A percentile compares a stretch with the other conserved stretches of the same genome.
Evolutionary conservation across 2,888 invertebrate species (phyloP).

Genomic region (Drosophila demipolita): DNA sequence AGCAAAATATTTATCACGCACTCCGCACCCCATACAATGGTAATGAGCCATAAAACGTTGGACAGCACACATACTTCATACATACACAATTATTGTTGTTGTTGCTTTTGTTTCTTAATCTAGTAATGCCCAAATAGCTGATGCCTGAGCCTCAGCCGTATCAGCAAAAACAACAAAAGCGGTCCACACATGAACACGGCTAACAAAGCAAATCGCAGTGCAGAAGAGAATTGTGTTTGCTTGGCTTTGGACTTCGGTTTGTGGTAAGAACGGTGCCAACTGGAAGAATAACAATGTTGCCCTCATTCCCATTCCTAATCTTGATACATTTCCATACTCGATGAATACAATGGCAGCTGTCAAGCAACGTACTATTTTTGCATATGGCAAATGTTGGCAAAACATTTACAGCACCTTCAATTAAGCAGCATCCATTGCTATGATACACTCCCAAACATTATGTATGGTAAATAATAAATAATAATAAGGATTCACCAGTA

Average conservation of each 20-base stretch:
- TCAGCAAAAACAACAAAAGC: slow-evolving; percentile 3
- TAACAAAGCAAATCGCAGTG: slow-evolving; percentile 41
- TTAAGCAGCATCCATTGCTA: neutral
- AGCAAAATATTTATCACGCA: slow-evolving; percentile 81
- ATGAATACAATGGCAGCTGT: slow-evolving; percentile 11
- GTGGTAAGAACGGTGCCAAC: slow-evolving; percentile 33
- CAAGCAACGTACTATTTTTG: slow-evolving; percentile 52
- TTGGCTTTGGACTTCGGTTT: slow-evolving; percentile 46
- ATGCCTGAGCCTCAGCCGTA: slow-evolving; percentile 56
- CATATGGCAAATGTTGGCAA: slow-evolving; percentile 75
- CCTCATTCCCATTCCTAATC: slow-evolving; percentile 45
- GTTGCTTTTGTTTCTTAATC: slow-evolving; percentile 72
- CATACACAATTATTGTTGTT: slow-evolving; percentile 11
- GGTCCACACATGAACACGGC: slow-evolving; percentile 19
- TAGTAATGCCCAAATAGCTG: slow-evolving; percentile 80
- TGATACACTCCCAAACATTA: neutral
- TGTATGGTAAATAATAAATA: neutral
- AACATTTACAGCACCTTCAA: slow-evolving; percentile 58
- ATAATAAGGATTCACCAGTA: neutral
- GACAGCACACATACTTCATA: slow-evolving; percentile 24
- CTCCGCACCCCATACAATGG: slow-evolving; percentile 74
- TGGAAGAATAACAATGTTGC: slow-evolving; percentile 38
- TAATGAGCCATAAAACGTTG: slow-evolving; percentile 77
- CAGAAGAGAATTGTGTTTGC: slow-evolving; percentile 25
- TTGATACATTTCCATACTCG: slow-evolving; percentile 39